Evolutionary conservation across 2,888 invertebrate genomes (phyloP).

Genomic region (Trichogramma dendrolimi): DNA sequence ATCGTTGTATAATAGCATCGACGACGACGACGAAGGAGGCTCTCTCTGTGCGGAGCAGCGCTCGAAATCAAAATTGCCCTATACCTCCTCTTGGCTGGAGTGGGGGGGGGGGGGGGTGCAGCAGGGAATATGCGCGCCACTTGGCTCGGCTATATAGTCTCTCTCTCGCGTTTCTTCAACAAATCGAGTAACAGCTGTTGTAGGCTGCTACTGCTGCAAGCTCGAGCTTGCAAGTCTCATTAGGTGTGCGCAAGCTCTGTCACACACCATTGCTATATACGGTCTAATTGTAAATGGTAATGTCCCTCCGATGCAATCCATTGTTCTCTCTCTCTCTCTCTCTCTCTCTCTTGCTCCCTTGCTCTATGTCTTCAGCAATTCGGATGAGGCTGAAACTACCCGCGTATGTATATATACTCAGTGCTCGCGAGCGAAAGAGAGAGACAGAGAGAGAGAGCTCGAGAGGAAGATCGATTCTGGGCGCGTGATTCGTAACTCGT

Average conservation of each 20-base stretch:
- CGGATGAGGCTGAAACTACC: not conserved
- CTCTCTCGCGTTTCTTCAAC: conserved; percentile 1
- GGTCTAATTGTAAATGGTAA: conserved; percentile 31
- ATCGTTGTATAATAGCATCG: no score
- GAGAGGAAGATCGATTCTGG: conserved; percentile 24
- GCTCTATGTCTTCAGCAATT: conserved; percentile 12
- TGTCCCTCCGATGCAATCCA: conserved; percentile 25
- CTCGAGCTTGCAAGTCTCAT: conserved; percentile 21
- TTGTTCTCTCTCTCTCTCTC: conserved; percentile 10
- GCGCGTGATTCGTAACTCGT: conserved; percentile 28
- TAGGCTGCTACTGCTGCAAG: conserved; percentile 9
- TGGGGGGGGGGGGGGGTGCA: no score
- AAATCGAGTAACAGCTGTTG: conserved; percentile 24
- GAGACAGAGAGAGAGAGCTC: conserved; percentile 11
- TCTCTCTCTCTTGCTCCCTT: not conserved
- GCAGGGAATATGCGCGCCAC: no score
- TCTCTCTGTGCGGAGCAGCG: no score
- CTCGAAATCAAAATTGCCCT: no score
- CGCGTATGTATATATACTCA: not conserved
- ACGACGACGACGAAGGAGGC: no score
- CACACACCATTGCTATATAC: no score
- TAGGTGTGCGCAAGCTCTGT: conserved; percentile 11
- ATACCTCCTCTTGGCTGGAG: no score
- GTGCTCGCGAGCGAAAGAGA: not conserved
- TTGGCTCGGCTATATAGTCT: no score